phyloP scores from a whole-genome alignment of 2,888 invertebrate species.

The Nomada fucata region DNA sequence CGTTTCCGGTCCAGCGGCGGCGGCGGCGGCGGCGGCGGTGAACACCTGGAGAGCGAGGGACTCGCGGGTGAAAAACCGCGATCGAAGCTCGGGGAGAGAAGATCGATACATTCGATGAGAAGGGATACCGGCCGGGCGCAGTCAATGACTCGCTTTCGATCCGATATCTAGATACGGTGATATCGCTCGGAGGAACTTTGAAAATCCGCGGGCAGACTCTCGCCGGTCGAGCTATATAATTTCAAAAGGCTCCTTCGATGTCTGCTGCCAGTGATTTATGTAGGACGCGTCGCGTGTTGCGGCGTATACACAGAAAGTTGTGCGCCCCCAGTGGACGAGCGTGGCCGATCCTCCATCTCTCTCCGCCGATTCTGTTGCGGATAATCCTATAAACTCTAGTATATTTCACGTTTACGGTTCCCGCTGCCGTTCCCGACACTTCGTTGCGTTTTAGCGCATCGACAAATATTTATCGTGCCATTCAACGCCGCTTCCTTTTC shows the following conservation, averaged over 20 bases:
- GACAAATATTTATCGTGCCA: slow-evolving; percentile 59
- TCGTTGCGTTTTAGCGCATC: slow-evolving; percentile 55
- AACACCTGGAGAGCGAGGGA: not conserved
- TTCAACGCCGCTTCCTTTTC: slow-evolving; percentile 22
- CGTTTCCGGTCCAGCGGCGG: slow-evolving; percentile 38
- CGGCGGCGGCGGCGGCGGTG: not conserved
- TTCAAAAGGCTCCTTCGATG: slow-evolving; percentile 69
- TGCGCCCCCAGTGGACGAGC: slow-evolving; percentile 29
- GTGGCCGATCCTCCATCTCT: slow-evolving; percentile 21
- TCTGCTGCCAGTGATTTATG: slow-evolving; percentile 69
- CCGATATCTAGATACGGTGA: slow-evolving; percentile 62
- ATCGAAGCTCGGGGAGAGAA: slow-evolving; percentile 12
- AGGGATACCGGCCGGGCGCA: slow-evolving; percentile 19
- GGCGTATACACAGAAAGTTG: slow-evolving; percentile 47
- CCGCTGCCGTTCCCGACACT: slow-evolving; percentile 45
- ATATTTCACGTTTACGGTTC: slow-evolving; percentile 64
- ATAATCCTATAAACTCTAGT: slow-evolving; percentile 70
- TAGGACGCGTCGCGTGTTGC: slow-evolving; percentile 69
- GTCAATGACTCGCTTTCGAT: slow-evolving; percentile 62
- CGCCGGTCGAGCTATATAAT: slow-evolving; percentile 62
- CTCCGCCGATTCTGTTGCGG: slow-evolving; percentile 54
- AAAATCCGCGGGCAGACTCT: slow-evolving; percentile 62
- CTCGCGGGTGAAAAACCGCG: slow-evolving; percentile 12
- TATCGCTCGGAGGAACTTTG: slow-evolving; percentile 65
- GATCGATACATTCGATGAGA: slow-evolving; percentile 50